Percentiles rank a stretch among this genome's conserved stretches.
phyloP scores from a whole-genome alignment of 1,140 invertebrate species.

The Drosophila melanogaster region DNA sequence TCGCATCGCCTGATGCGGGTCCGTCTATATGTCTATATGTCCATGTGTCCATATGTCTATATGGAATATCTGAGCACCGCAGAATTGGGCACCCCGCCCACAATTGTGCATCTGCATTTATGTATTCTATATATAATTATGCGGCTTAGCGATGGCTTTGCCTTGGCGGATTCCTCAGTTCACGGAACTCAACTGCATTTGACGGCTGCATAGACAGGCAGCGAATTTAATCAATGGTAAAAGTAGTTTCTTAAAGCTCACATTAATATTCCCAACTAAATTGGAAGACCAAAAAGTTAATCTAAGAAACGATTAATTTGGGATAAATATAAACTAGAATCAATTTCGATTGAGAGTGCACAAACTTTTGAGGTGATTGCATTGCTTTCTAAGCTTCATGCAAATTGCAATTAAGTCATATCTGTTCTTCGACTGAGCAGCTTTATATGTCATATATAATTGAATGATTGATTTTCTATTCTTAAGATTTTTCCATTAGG shows the following conservation, averaged over 20 bases:
- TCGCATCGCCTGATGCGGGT: conserved; percentile 56
- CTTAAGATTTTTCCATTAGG: background rate
- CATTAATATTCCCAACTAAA: background rate
- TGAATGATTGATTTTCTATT: no score
- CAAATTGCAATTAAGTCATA: background rate
- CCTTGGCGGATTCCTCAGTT: conserved; percentile 31
- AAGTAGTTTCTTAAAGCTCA: conserved; percentile 1
- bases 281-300: background rate
- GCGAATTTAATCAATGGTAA: conserved; percentile 35
- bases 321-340: background rate
- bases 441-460: no score
- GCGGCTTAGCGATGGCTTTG: conserved; percentile 42
- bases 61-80: conserved; percentile 30
- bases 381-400: background rate
- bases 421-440: background rate
- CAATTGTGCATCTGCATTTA: conserved; percentile 35
- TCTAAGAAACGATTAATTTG: background rate
- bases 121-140: conserved; percentile 71
- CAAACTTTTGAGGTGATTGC: conserved; percentile 3
- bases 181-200: conserved; percentile 2
- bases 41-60: conserved; percentile 41
- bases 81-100: background rate
- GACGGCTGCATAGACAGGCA: conserved; percentile 5
- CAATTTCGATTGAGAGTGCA: background rate
- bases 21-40: conserved; percentile 38